Conservation (phyloP, 2,888 invertebrate species). For the Andrena marginata region DNA sequence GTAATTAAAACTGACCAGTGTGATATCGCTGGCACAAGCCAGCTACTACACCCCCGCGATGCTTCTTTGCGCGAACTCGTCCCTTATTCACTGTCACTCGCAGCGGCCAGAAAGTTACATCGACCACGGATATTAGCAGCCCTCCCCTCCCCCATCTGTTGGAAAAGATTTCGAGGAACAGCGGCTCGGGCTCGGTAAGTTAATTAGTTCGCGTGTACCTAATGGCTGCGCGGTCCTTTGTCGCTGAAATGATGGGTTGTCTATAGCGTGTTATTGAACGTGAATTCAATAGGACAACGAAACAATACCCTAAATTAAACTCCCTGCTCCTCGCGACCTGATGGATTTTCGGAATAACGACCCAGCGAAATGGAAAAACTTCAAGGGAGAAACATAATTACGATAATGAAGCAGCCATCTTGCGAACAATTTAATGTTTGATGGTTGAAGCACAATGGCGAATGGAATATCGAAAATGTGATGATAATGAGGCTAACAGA, state of each 20-base stretch:
- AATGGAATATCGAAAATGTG: too few relatives aligned
- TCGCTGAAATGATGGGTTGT: constrained; percentile 24
- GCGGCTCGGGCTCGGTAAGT: constrained; percentile 14
- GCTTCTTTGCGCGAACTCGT: constrained; percentile 46
- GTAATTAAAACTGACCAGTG: constrained; percentile 59
- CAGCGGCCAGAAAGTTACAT: constrained; percentile 38
- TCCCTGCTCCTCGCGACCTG: background rate
- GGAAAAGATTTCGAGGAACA: constrained; percentile 23
- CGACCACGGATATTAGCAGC: constrained; percentile 19
- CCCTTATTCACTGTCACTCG: constrained; percentile 13
- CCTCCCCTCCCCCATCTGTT: background rate
- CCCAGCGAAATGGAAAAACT: background rate
- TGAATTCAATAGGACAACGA: constrained; percentile 18
- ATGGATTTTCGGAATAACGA: constrained; percentile 26
- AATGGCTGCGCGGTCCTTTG: constrained; percentile 30
- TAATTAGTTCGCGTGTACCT: constrained; percentile 42
- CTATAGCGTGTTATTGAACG: constrained; percentile 30
- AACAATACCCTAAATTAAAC: constrained; percentile 11
- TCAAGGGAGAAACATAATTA: background rate
- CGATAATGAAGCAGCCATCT: too few relatives aligned
- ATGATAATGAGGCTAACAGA: too few relatives aligned
- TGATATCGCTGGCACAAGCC: constrained; percentile 55
- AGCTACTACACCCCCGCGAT: constrained; percentile 29
- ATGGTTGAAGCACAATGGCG: too few relatives aligned
- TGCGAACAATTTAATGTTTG: too few relatives aligned